Conservation (phyloP, 2,113 vertebrate species). For the Chionis minor region DNA sequence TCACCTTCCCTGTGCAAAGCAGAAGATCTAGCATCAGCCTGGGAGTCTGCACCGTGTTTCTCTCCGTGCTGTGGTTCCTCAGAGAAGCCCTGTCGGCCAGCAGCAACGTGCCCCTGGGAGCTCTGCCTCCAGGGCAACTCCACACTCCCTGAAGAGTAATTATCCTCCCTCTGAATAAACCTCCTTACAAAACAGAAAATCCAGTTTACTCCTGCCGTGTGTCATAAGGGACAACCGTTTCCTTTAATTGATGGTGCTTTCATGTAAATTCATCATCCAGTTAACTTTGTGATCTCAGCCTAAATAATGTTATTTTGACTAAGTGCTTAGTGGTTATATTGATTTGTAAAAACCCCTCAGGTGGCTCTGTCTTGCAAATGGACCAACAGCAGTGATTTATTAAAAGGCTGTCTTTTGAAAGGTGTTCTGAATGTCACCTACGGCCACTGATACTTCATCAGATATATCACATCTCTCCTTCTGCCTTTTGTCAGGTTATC, state of each 20-base stretch:
- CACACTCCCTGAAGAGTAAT: not conserved
- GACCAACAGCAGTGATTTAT: conserved; percentile 51
- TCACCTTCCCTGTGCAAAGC: not conserved
- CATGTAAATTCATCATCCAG: conserved; percentile 53
- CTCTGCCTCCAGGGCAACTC: not conserved
- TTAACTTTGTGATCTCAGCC: conserved; percentile 58
- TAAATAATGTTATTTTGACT: conserved; percentile 56
- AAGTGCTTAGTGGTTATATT: conserved; percentile 42
- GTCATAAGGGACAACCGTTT: conserved; percentile 27
- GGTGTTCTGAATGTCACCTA: conserved; percentile 44
- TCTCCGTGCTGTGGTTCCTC: not conserved
- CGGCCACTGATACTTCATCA: not conserved
- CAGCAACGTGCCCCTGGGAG: not conserved
- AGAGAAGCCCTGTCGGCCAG: not conserved
- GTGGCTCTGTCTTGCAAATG: conserved; percentile 43
- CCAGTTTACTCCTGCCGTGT: not conserved
- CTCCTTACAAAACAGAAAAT: conserved; percentile 4
- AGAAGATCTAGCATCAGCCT: not conserved
- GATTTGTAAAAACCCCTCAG: conserved; percentile 53
- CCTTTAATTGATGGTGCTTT: conserved; percentile 33
- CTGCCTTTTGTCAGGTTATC: not conserved
- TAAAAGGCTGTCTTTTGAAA: conserved; percentile 32
- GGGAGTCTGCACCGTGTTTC: not conserved
- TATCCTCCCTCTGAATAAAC: not conserved
- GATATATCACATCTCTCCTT: not conserved